Base-by-base conservation (phyloP, 2,888 invertebrate genomes). In the Hirtodrosophila trivittata region DNA sequence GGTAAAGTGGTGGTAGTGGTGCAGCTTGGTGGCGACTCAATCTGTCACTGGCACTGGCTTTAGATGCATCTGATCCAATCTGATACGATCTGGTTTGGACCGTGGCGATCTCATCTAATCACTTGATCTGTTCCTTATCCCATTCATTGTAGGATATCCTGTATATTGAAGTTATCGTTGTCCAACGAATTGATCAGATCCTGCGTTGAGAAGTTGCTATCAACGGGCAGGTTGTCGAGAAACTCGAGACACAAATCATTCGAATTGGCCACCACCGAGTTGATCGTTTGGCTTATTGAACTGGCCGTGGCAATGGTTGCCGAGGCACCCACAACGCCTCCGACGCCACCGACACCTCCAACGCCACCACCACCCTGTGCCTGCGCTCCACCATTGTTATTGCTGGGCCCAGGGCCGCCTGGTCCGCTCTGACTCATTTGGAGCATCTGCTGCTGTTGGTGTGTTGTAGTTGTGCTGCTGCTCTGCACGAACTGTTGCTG, bases 171-270 rank as follows among this genome's bases (percentile, higher is more conserved):
- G 69, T 93, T 93, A 86, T 94, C 94, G 86, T 94, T 94, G 88
- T 97, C 97, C 84, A 97, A 93, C 51, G 96, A 96, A 91, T 94
- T 96, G 81, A 96, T 92, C 68, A 96, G 91, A 89, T 96, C 96
- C 89, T 96, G 95, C 59, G 96, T 95, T 81, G 95, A 94, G 90
- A 95, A 94, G 87, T 93, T 94, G 87, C 95, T 93, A 90, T 97
- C 96, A 76, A 95, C 92, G 54, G 95, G 94, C 90, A 97, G 93
- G 91, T 94, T 95, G 90, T 97, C 97, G 66, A 96, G 93, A 92
- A 96, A 96, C 92, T 97, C 96, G 82, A 97, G 93, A 90, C 94
- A 95, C 91, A 97, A 95, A 91, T 96, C 95, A 66, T 89, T 89
- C 66, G 88, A 87, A 69, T 88, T 91, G 62, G 89, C 90, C 45